Evolutionary conservation across 1,140 invertebrate genomes (phyloP), one percentile per base, ranked within the genome.

Genomic region (Sminthurides bifidus): DNA sequence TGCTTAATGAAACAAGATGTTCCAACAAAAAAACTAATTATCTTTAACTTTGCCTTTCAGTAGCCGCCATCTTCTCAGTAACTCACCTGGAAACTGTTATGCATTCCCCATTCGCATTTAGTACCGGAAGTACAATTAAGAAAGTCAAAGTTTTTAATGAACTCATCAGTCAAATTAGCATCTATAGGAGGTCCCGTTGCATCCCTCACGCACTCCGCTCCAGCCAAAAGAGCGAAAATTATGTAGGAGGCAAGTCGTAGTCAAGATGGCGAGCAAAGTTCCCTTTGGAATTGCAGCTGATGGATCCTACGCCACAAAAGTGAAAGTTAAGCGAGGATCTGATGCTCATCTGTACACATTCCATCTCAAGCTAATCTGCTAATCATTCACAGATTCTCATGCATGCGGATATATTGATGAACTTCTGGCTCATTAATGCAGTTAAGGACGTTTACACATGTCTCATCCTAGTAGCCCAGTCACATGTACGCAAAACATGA

Each of bases 251-350:
- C 43, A 2, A n/a, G 88, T 85, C 2, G 89, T 92, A 6, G 94
- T 72, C 0, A 85, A 49, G 59, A 97, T 92, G 1, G 92, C 86
- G 10, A 91, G 68, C 2, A 95, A 71, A 0, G 92, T 95, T 56
- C 92, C 92, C 71, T 89, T 72, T 0, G 89, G 88, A 65, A 92
- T 93, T 0, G 90, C 83, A 49, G 75, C 79, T 73, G 85, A 84
- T 0, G 92, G 90, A 76, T 97, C 89, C 89, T 95, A 69, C 38
- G 70, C 72, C 37, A n/a, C 29, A 50, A 56, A 65, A 26, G 51
- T 35, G 31, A 45, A 24, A 46, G 41, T 30, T 38, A 46, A 35
- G 27, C 21, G 41, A 54, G 56, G 26, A 31, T 40, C 52, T n/a
- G n/a, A n/a, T n/a, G n/a, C n/a, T n/a, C n/a, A n/a, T n/a, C n/a